Evolutionary conservation across 2,888 invertebrate genomes (phyloP), one percentile per base, ranked within the genome.

Genomic region (Scelioninae gen. 2): DNA sequence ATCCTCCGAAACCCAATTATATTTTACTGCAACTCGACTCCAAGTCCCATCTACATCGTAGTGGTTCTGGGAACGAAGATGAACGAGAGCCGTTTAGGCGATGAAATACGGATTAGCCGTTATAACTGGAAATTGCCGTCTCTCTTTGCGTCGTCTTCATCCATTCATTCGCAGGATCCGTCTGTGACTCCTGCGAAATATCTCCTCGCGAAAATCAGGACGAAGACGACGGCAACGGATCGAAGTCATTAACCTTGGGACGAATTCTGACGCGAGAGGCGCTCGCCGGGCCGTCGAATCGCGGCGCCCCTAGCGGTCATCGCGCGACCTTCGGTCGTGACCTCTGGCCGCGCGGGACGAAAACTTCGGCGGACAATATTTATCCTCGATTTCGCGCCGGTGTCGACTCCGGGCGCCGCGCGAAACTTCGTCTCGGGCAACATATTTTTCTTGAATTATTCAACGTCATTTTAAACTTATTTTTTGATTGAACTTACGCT

Each of bases 41-140:
- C 82, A 84, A 84, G 84, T 85, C 84, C 81, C 83, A 83, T 82
- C 81, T 80, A 76, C 74, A 76, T 78, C 76, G 78, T 74, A 73
- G 74, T 75, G 65, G 61, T 67, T 72, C 74, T 69, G 78, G 77
- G 78, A 79, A 81, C 81, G 83, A 84, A 84, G 83, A 84, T 81
- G 83, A 80, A 84, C 82, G 74, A 74, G 74, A 74, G 74, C 74
- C 74, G 76, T 76, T 76, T 76, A 76, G 76, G 76, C 85, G 85
- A 84, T 86, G 85, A 85, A 84, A 85, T 84, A 83, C 83, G 85
- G 86, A 86, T 85, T 85, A 85, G 85, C 81, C 83, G 82, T 83
- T 83, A 84, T 83, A 85, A 85, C 83, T 84, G 83, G 81, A 83
- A 85, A 85, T 85, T 85, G 84, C 84, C 81, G 81, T 78, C 77